phyloP scores from a whole-genome alignment of 2,113 vertebrate species.

The Calyptomena viridis region DNA sequence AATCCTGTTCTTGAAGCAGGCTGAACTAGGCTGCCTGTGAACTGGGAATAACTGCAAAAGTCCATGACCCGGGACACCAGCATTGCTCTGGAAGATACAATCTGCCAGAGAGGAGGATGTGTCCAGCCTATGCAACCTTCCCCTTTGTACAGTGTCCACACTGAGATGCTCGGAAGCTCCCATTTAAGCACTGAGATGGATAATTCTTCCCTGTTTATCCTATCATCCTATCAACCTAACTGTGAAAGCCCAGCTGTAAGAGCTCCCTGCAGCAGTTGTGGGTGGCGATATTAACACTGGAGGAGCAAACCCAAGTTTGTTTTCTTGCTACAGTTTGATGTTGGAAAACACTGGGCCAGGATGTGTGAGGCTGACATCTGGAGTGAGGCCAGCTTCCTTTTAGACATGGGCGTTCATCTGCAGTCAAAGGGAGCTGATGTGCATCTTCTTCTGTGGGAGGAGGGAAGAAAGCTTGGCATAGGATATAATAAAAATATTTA shows the following conservation, averaged over 20 bases:
- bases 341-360: constrained; percentile 3
- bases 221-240: neutral
- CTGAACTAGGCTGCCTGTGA: neutral
- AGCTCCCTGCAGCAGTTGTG: neutral
- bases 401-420: neutral
- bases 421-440: neutral
- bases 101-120: neutral
- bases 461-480: constrained; percentile 25
- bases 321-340: neutral
- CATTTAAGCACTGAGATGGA: neutral
- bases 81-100: neutral
- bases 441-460: neutral
- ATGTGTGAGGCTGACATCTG: neutral
- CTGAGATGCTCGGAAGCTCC: neutral
- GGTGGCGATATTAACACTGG: neutral
- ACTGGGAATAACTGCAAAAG: neutral
- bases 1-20: neutral
- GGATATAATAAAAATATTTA: constrained; percentile 49
- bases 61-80: neutral
- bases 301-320: neutral
- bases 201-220: neutral
- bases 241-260: neutral
- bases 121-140: neutral
- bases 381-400: neutral
- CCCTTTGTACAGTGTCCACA: neutral